Base-by-base conservation (phyloP, 2,888 invertebrate genomes). In the Catocala sponsa region DNA sequence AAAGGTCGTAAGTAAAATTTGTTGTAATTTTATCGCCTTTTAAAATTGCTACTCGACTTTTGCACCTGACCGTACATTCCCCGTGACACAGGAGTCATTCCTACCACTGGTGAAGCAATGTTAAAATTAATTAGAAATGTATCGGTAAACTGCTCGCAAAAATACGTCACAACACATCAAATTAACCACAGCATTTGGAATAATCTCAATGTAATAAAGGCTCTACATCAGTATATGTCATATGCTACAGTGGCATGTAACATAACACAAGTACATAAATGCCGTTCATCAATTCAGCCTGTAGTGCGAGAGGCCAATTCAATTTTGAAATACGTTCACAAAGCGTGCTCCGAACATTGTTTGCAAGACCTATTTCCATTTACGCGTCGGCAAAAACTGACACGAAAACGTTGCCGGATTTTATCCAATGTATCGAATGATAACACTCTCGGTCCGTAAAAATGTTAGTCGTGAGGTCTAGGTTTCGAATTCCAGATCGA, bases 301-400 rank as follows among this genome's bases (percentile, higher is more conserved):
- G 60, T 43, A 49, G 75, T 65, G 65, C 72, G 70, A 72, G 65
- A 63, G 68, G 71, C 72, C 64, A 82, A 85, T 84, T 84, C 79
- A 82, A 87, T 86, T 83, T 82, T 70, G 73, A 74, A 84, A 83
- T 79, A 77, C 78, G 78, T 56, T 68, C 76, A 78, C 78, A 83
- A 78, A 77, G 76, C 75, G 68, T 63, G 63, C 66, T 59, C 78
- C 72, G 70, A 74, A 78, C 79, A 74, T 77, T 79, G 79, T 84
- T 83, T 78, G 79, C 77, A 66, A 81, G 72, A 79, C 78, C 72
- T 65, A 74, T 68, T 68, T 74, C 66, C 79, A 79, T 83, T 74
- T 74, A 79, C 69, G 68, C 67, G 58, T 63, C 65, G 65, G 43
- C 52, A 53, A 78, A 83, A 83, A 86, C 73, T 80, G 70, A 79